Percentiles rank a stretch among this genome's conserved stretches.
These are phyloP conservation scores for Ramphastos sulfuratus DNA, from an alignment of 2,113 vertebrate genomes.

Conservation along the genomic window DNA sequence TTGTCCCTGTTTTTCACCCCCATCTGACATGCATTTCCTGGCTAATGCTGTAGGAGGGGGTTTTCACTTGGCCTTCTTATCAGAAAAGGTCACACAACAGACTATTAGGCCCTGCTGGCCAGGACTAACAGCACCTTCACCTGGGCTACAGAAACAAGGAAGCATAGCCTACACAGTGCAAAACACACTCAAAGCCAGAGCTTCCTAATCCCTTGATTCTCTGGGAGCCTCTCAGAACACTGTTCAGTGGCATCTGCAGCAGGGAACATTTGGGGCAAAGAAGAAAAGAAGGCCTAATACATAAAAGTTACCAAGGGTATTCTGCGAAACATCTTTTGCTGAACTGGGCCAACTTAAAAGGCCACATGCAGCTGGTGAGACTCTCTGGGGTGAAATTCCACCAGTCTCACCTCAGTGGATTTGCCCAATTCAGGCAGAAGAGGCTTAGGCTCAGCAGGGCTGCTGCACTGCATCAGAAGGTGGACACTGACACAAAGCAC, in stretches of 20 bases:
- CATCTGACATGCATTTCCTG: not conserved
- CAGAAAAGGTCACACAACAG: not conserved
- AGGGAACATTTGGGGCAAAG: not conserved
- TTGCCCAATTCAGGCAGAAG: not conserved
- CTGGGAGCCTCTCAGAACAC: not conserved
- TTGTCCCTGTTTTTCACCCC: not conserved
- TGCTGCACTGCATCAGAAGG: fast-evolving
- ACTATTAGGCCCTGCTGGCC: not conserved
- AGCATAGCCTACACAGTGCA: not conserved
- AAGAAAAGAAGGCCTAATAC: not conserved
- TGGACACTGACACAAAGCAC: not conserved
- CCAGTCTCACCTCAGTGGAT: not conserved
- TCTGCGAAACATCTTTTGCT: not conserved
- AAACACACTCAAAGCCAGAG: not conserved
- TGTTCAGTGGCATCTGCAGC: not conserved
- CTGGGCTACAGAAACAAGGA: not conserved
- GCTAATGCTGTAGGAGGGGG: not conserved
- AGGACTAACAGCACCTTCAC: not conserved
- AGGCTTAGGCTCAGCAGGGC: not conserved
- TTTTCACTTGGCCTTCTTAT: not conserved
- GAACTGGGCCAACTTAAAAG: not conserved
- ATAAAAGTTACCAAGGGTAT: not conserved
- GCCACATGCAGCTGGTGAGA: not conserved
- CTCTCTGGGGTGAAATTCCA: not conserved
- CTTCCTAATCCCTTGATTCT: not conserved